A percentile compares a stretch with the other conserved stretches of the same genome.
These are phyloP conservation scores for Tinea pellionella DNA, from an alignment of 2,888 invertebrate genomes.

Conservation along the genomic window DNA sequence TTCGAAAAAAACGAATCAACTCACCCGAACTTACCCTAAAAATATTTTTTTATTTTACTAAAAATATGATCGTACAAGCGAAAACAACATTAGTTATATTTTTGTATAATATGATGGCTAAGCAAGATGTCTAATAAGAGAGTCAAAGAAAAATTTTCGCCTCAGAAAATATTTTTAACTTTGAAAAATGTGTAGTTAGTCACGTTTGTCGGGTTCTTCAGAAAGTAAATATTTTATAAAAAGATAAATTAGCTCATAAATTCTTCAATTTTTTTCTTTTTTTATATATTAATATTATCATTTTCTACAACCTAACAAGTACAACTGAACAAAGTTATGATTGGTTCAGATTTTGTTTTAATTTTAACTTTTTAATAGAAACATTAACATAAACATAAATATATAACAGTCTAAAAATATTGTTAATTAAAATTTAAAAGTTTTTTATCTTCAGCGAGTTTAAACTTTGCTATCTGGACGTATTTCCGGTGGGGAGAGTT, in stretches of 20 bases:
- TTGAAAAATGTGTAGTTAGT: neutral
- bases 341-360: neutral
- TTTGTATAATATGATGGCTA: neutral
- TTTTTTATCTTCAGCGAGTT: neutral
- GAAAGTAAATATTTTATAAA: neutral
- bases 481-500: constrained; percentile 27
- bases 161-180: neutral
- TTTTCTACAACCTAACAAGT: too few species aligned
- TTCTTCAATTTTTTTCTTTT: neutral
- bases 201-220: neutral
- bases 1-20: too few species aligned
- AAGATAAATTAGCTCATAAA: neutral
- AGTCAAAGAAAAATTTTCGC: neutral
- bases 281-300: neutral
- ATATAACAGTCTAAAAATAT: neutral
- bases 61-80: neutral
- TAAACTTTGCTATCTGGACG: constrained; percentile 23
- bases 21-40: neutral
- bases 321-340: neutral
- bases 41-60: neutral
- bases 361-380: too few species aligned
- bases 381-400: neutral
- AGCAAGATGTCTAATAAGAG: neutral
- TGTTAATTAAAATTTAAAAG: neutral
- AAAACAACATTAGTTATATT: neutral